Evolutionary conservation across 2,888 invertebrate species (phyloP).

Genomic region (Mechanitis mazaeus): DNA sequence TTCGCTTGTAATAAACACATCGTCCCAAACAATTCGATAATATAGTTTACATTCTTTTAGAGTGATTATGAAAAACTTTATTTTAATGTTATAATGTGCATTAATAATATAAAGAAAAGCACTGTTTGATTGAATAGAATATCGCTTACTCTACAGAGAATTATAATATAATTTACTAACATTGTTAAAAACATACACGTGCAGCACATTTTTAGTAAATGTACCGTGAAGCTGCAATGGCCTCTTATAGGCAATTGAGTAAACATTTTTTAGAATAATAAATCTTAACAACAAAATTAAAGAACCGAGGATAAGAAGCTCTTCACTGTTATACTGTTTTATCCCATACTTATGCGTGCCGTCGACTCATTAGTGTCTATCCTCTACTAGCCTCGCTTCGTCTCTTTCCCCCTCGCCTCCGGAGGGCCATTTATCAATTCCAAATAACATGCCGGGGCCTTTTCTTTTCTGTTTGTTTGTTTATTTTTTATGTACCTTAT

Average conservation of each 20-base stretch:
- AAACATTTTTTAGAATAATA: constrained; percentile 35
- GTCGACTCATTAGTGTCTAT: constrained; percentile 66
- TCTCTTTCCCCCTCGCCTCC: constrained; percentile 61
- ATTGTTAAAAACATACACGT: constrained; percentile 43
- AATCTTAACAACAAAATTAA: constrained; percentile 40
- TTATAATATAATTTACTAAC: too few species aligned
- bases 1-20: constrained; percentile 31
- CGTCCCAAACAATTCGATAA: constrained; percentile 16
- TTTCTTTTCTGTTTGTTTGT: constrained; percentile 65
- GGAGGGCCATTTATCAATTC: constrained; percentile 75
- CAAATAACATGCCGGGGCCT: constrained; percentile 74
- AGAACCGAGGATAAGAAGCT: constrained; percentile 56
- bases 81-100: background rate
- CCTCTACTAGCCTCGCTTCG: constrained; percentile 56
- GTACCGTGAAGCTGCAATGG: constrained; percentile 51
- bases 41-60: constrained; percentile 6
- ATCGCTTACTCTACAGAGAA: too few species aligned
- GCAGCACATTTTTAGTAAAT: constrained; percentile 46
- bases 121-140: background rate
- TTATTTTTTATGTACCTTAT: constrained; percentile 74
- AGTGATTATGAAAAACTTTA: background rate
- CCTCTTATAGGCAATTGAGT: constrained; percentile 29
- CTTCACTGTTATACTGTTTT: constrained; percentile 62
- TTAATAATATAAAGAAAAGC: background rate
- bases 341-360: constrained; percentile 53